phyloP scores from a whole-genome alignment of 2,113 vertebrate species.

The Azemiops feae region DNA sequence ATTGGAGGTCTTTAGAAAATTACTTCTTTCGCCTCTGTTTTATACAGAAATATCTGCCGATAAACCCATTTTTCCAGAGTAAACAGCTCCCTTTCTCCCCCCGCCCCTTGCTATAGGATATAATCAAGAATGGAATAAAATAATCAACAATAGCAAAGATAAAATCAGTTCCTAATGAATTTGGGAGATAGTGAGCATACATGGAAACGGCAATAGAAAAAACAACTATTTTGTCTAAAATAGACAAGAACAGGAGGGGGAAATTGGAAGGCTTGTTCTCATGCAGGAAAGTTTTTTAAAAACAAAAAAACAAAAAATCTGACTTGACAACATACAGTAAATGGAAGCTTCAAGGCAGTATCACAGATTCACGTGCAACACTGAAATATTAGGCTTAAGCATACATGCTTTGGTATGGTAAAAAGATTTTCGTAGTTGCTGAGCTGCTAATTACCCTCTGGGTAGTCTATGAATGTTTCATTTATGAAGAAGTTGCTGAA shows the following conservation, averaged over 20 bases:
- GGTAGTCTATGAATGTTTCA: not conserved
- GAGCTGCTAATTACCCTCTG: not conserved
- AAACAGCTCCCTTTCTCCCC: conserved; percentile 1
- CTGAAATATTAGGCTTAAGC: not conserved
- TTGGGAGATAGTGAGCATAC: not conserved
- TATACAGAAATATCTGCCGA: not conserved
- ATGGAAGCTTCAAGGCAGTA: not conserved
- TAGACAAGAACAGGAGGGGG: not conserved
- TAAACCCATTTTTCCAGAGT: not conserved
- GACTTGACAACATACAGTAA: conserved; percentile 5
- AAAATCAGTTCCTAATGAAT: conserved; percentile 19
- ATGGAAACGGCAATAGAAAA: not conserved
- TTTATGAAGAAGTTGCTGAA: not conserved
- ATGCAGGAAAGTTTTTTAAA: not conserved
- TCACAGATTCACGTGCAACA: not conserved
- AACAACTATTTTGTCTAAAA: not conserved
- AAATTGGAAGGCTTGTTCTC: not conserved
- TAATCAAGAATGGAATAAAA: conserved; percentile 1
- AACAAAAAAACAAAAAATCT: not conserved
- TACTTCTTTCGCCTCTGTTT: conserved; percentile 1
- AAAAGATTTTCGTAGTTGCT: not conserved
- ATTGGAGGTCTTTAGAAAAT: conserved; percentile 18
- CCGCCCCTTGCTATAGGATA: not conserved
- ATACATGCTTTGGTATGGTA: not conserved
- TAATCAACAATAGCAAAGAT: conserved; percentile 15